Evolutionary conservation across 2,113 vertebrate genomes (phyloP).

Genomic region (Eulemur rufifrons): DNA sequence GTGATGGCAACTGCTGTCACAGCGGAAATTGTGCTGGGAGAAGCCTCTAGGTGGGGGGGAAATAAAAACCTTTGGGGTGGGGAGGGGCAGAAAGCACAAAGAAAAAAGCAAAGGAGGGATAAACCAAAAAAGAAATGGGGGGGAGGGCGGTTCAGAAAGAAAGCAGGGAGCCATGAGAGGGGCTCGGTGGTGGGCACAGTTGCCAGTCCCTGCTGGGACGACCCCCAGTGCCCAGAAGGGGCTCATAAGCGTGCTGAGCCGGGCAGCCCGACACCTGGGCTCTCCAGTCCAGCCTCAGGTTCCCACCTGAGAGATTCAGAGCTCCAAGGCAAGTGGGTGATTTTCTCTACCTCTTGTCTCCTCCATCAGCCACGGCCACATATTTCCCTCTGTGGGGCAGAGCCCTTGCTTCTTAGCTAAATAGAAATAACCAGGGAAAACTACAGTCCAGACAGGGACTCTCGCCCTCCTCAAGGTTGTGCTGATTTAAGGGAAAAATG

Average conservation of each 20-base stretch:
- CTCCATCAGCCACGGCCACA: not conserved
- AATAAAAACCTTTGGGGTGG: not conserved
- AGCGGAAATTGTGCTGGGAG: slow-evolving; percentile 29
- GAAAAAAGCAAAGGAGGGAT: not conserved
- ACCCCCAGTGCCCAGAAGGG: slow-evolving; percentile 5
- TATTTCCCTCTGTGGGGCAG: not conserved
- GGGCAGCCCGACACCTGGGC: slow-evolving; percentile 25
- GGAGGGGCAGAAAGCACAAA: not conserved
- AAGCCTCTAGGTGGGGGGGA: not conserved
- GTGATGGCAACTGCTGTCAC: slow-evolving; percentile 44
- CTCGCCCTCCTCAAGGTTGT: not conserved
- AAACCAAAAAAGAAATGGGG: no score
- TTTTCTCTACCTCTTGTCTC: not conserved
- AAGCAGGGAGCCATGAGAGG: not conserved
- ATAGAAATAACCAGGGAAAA: not conserved
- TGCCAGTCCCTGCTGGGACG: slow-evolving; percentile 4
- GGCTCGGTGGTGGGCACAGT: not conserved
- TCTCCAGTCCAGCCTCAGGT: not conserved
- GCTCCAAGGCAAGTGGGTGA: not conserved
- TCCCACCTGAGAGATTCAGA: not conserved
- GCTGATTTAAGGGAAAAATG: not conserved
- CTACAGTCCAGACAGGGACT: not conserved
- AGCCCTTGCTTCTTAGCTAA: not conserved
- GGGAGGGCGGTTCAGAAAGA: not conserved
- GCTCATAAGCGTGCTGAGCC: slow-evolving; percentile 32